phyloP scores from a whole-genome alignment of 1,140 invertebrate species.

The Macrobrachium nipponense region DNA sequence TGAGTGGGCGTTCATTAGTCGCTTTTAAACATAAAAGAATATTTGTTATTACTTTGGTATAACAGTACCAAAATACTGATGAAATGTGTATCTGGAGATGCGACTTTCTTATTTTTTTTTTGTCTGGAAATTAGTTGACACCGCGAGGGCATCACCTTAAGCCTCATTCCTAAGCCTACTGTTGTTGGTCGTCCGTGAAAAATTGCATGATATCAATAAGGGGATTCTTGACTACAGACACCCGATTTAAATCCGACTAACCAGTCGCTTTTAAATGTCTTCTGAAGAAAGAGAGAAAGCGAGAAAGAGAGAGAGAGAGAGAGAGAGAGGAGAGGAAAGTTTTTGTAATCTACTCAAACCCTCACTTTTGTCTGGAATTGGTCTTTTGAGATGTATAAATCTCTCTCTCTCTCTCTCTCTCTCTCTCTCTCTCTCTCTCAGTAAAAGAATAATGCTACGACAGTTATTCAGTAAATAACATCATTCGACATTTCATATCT shows the following conservation, averaged over 20 bases:
- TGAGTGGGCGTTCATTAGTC: too few species aligned
- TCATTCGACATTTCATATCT: not conserved
- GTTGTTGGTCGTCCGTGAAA: constrained; percentile 49
- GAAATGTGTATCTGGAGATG: not conserved
- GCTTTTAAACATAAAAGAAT: too few species aligned
- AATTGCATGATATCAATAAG: constrained; percentile 61
- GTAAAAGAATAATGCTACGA: not conserved
- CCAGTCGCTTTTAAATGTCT: constrained; percentile 47
- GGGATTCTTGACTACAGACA: constrained; percentile 38
- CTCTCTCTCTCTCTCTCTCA: not conserved
- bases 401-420: constrained; percentile 1
- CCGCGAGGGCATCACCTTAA: not conserved
- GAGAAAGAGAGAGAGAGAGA: too few species aligned
- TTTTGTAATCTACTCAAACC: too few species aligned
- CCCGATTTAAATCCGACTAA: constrained; percentile 46
- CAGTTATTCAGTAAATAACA: not conserved
- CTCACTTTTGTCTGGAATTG: too few species aligned
- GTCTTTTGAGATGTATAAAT: not conserved
- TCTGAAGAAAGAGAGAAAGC: not conserved
- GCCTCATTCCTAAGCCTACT: constrained; percentile 45
- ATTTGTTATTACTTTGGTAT: too few species aligned
- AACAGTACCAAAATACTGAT: not conserved
- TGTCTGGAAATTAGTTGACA: too few species aligned
- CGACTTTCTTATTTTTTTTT: too few species aligned
- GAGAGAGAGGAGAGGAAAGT: too few species aligned